Conservation (phyloP, 1,140 invertebrate species). For the Conopomorpha cramerella region DNA sequence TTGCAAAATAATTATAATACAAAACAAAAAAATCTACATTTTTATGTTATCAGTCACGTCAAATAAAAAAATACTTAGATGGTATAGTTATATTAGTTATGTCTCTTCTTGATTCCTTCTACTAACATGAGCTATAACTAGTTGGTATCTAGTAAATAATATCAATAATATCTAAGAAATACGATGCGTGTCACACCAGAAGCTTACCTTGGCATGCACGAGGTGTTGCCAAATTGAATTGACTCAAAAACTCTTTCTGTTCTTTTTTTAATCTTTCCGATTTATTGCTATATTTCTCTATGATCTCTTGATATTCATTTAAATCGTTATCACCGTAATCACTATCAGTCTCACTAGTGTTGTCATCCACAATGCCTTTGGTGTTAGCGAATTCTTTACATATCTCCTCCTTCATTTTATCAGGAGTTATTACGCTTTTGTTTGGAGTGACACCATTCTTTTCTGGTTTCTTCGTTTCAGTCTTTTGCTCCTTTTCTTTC, state of each 20-base stretch:
- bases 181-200: too few species aligned
- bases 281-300: slow-evolving; percentile 21
- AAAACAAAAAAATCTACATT: too few species aligned
- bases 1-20: too few species aligned
- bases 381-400: slow-evolving; percentile 34
- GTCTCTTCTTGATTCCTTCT: too few species aligned
- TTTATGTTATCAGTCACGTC: too few species aligned
- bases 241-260: slow-evolving; percentile 42
- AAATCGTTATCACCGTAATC: slow-evolving; percentile 41
- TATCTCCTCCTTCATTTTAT: slow-evolving; percentile 41
- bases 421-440: slow-evolving; percentile 48
- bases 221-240: slow-evolving; percentile 32
- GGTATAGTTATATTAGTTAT: too few species aligned
- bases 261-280: too few species aligned
- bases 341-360: slow-evolving; percentile 31
- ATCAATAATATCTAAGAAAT: too few species aligned
- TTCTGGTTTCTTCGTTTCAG: slow-evolving; percentile 22
- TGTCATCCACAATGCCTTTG: slow-evolving; percentile 17
- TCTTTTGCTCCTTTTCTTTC: slow-evolving; percentile 25
- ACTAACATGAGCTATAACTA: too few species aligned
- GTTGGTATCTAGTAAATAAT: too few species aligned
- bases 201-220: slow-evolving; percentile 32
- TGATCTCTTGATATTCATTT: slow-evolving; percentile 28
- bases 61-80: too few species aligned
- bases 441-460: slow-evolving; percentile 13